Conservation (phyloP, 2,113 vertebrate genomes). For the Tautogolabrus adspersus region DNA sequence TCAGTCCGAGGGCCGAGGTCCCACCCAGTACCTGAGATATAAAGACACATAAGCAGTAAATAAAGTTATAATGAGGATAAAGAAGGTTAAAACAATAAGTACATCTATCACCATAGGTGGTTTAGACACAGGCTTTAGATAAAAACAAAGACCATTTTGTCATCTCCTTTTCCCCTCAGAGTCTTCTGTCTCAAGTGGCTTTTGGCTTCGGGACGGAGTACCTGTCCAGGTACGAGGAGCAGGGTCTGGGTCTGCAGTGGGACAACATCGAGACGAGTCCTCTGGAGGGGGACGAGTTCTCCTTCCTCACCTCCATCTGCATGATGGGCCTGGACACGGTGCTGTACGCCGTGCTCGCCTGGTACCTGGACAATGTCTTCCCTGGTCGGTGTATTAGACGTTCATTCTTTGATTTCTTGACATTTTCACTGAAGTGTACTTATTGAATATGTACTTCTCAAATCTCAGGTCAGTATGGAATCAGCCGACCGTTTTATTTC, state of each 20-base stretch:
- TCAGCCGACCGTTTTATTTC: constrained; percentile 94
- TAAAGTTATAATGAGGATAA: too few species aligned
- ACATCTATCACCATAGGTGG: too few species aligned
- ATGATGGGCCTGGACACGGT: constrained; percentile 94
- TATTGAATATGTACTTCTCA: background rate
- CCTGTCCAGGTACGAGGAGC: constrained; percentile 95
- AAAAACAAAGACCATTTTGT: background rate
- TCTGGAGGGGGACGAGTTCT: constrained; percentile 92
- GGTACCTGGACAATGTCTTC: constrained; percentile 96
- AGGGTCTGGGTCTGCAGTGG: constrained; percentile 96
- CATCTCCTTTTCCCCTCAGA: constrained; percentile 79
- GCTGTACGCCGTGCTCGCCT: constrained; percentile 90
- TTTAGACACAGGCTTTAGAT: background rate
- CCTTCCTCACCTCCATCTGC: constrained; percentile 90
- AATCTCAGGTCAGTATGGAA: constrained; percentile 90
- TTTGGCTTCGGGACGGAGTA: constrained; percentile 97
- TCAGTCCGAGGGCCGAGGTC: too few species aligned
- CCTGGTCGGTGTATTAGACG: constrained; percentile 85
- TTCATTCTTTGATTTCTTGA: background rate
- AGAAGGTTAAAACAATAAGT: background rate
- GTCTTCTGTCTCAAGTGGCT: constrained; percentile 93
- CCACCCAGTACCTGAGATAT: too few species aligned
- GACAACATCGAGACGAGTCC: constrained; percentile 92
- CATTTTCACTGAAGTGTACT: background rate
- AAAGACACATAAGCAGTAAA: too few species aligned